These are phyloP conservation scores for Lymantria dispar DNA, from an alignment of 2,888 invertebrate species.

Conservation along the genomic window DNA sequence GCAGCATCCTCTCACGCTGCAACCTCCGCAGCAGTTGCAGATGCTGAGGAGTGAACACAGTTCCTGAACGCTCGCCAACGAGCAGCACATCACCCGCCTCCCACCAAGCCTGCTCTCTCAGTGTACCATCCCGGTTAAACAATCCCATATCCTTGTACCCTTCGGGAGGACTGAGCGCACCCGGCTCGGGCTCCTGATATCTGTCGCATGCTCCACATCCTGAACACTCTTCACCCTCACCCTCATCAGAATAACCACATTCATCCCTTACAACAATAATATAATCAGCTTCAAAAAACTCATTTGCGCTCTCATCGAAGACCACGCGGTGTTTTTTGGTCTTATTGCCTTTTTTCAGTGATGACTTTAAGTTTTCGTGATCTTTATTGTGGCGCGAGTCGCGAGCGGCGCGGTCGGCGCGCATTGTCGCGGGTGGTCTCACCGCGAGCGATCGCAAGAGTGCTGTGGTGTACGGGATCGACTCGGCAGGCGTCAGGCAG, in stretches of 20 bases:
- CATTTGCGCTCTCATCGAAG: slow-evolving; percentile 94
- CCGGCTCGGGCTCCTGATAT: slow-evolving; percentile 89
- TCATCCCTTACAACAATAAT: slow-evolving; percentile 95
- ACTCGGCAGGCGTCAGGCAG: slow-evolving; percentile 23
- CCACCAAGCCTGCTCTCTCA: slow-evolving; percentile 82
- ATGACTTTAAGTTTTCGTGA: slow-evolving; percentile 85
- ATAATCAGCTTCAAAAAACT: slow-evolving; percentile 96
- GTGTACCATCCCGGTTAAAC: slow-evolving; percentile 79
- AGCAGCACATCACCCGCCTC: slow-evolving; percentile 82
- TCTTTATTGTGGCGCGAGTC: slow-evolving; percentile 84
- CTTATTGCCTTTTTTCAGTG: slow-evolving; percentile 89
- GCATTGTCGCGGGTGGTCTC: slow-evolving; percentile 73
- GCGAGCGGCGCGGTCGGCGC: slow-evolving; percentile 75
- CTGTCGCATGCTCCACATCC: slow-evolving; percentile 77
- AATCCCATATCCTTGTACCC: slow-evolving; percentile 94
- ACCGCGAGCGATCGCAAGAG: slow-evolving; percentile 58
- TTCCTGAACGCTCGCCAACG: slow-evolving; percentile 80
- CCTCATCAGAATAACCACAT: slow-evolving; percentile 91
- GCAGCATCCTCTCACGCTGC: slow-evolving; percentile 83
- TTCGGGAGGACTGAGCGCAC: slow-evolving; percentile 94
- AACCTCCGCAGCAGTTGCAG: slow-evolving; percentile 85
- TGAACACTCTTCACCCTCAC: slow-evolving; percentile 88
- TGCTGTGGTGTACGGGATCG: slow-evolving; percentile 34
- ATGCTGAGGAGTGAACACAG: slow-evolving; percentile 86
- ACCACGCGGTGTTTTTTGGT: slow-evolving; percentile 90